These are phyloP conservation scores for Psittacula echo DNA, from an alignment of 2,797 vertebrate genomes.

Conservation along the genomic window DNA sequence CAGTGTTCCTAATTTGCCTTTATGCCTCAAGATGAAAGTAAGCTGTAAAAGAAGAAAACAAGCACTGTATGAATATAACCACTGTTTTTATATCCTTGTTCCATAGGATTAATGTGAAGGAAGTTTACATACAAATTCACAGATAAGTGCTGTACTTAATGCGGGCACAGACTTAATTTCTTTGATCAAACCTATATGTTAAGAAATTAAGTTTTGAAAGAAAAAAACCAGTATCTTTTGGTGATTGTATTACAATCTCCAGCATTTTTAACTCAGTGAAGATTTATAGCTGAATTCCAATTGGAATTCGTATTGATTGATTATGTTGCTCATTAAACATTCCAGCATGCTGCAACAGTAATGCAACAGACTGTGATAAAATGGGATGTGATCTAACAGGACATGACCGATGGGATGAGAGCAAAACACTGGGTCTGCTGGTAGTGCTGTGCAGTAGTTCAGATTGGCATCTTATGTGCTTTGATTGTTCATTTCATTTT, in stretches of 20 bases:
- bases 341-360: conserved; percentile 49
- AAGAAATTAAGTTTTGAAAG: conserved; percentile 27
- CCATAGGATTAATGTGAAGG: conserved; percentile 29
- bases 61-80: conserved; percentile 30
- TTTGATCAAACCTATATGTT: not conserved
- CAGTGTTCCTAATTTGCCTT: conserved; percentile 33
- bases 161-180: not conserved
- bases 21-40: conserved; percentile 45
- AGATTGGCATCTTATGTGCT: conserved; percentile 55
- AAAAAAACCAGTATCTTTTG: conserved; percentile 1
- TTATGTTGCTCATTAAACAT: conserved; percentile 54
- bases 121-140: conserved; percentile 21
- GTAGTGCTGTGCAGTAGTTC: conserved; percentile 33
- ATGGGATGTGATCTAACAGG: conserved; percentile 56
- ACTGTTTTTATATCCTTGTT: conserved; percentile 42
- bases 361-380: conserved; percentile 57
- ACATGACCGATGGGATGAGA: conserved; percentile 49
- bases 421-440: not conserved
- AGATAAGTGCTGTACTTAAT: conserved; percentile 2
- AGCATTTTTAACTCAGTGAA: not conserved
- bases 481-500: conserved; percentile 74
- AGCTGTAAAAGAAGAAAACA: conserved; percentile 56
- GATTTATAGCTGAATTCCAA: conserved; percentile 25
- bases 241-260: not conserved
- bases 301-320: conserved; percentile 51